Conservation (phyloP, 2,797 vertebrate genomes). For the Cygnus olor region DNA sequence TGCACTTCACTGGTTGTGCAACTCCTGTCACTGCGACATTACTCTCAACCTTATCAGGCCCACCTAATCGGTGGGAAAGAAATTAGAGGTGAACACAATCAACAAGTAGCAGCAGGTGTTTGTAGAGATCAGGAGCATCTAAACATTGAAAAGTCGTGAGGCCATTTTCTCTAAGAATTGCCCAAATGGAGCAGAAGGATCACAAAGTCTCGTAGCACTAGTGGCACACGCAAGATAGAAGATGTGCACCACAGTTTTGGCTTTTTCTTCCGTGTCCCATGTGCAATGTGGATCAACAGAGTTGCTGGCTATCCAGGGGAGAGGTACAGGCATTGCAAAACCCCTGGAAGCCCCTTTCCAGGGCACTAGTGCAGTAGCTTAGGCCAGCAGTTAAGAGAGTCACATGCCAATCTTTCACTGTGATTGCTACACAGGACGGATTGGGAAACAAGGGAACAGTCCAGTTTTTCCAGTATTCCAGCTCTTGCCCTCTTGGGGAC, state of each 20-base stretch:
- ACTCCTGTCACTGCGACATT: neutral
- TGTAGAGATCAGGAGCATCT: neutral
- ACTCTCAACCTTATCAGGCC: neutral
- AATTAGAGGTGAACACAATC: neutral
- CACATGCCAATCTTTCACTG: neutral
- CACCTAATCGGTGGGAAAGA: rapidly evolving
- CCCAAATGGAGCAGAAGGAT: neutral
- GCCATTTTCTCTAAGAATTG: neutral
- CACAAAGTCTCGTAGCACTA: neutral
- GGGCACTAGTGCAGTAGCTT: neutral
- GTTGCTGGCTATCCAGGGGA: neutral
- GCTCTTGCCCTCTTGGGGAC: neutral
- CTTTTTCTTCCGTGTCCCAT: neutral
- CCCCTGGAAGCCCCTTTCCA: neutral
- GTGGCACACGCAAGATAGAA: neutral
- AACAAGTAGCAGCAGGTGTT: neutral
- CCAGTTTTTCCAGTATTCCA: constrained; percentile 48
- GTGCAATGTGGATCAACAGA: neutral
- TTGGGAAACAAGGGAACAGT: constrained; percentile 28
- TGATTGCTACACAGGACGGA: constrained; percentile 13
- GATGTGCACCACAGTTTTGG: neutral
- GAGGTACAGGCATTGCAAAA: neutral
- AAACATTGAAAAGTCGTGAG: neutral
- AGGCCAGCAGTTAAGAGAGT: neutral
- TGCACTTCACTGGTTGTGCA: neutral